These are phyloP conservation scores for Prunella himalayana DNA, from an alignment of 2,113 vertebrate genomes.

Conservation along the genomic window DNA sequence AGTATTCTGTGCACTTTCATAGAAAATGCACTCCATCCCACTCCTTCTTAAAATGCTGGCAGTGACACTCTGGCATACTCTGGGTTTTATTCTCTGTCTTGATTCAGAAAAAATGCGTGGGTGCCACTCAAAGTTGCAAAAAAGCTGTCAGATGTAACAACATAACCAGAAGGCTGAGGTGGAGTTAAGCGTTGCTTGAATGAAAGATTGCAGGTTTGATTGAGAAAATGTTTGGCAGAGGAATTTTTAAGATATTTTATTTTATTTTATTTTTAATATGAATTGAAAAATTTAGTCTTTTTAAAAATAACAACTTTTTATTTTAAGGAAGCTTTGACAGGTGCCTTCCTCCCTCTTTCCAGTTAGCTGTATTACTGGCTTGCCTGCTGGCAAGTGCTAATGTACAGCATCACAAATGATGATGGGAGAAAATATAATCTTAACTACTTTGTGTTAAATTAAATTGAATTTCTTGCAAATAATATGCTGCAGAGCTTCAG, in stretches of 20 bases:
- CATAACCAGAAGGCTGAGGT: conserved; percentile 16
- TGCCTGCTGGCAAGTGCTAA: background rate
- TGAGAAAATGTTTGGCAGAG: background rate
- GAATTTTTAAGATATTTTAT: background rate
- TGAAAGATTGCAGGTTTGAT: background rate
- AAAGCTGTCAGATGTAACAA: conserved; percentile 28
- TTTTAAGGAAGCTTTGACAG: background rate
- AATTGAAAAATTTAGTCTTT: background rate
- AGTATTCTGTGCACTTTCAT: background rate
- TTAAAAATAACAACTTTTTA: background rate
- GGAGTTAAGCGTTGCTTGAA: background rate
- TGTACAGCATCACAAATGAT: background rate
- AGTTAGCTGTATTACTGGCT: background rate
- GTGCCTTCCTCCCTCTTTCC: background rate
- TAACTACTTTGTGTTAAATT: background rate
- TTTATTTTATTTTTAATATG: background rate
- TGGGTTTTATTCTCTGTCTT: background rate
- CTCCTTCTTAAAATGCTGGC: conserved; percentile 21
- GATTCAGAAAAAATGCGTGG: conserved; percentile 16
- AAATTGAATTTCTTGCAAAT: background rate
- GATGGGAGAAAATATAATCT: background rate
- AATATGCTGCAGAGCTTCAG: background rate
- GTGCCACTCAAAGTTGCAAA: conserved; percentile 11
- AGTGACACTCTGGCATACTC: background rate
- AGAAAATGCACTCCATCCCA: background rate